Evolutionary conservation across 2,113 vertebrate genomes (phyloP).

Genomic region (Atlantisia rogersi): DNA sequence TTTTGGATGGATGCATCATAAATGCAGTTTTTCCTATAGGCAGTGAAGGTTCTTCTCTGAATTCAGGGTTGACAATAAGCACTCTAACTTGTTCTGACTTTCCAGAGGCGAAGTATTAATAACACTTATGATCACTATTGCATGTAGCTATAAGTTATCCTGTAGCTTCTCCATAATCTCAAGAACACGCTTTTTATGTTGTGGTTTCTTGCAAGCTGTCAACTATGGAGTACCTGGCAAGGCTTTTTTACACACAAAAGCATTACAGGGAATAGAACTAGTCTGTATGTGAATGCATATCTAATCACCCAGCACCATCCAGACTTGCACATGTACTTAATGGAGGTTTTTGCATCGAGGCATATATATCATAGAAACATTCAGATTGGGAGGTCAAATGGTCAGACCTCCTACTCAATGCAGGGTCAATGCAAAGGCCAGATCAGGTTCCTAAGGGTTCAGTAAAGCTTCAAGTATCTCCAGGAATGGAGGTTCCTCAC

Average conservation of each 20-base stretch:
- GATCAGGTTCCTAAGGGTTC: not conserved
- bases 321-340: not conserved
- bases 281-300: not conserved
- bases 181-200: not conserved
- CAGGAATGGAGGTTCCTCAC: not conserved
- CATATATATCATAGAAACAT: not conserved
- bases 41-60: not conserved
- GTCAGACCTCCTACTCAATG: not conserved
- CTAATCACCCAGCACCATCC: not conserved
- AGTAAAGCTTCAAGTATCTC: not conserved
- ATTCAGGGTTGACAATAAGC: not conserved
- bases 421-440: not conserved
- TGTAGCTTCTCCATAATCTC: constrained; percentile 41
- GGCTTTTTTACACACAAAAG: not conserved
- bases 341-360: not conserved
- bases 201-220: not conserved
- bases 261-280: not conserved
- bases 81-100: not conserved
- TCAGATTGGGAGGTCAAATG: not conserved
- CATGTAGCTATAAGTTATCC: constrained; percentile 1
- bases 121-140: not conserved
- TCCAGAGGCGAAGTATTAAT: not conserved
- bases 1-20: not conserved
- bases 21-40: not conserved
- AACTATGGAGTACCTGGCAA: not conserved